These are phyloP conservation scores for Muntiacus muntjak DNA, from an alignment of 2,113 vertebrate genomes.

Conservation along the genomic window DNA sequence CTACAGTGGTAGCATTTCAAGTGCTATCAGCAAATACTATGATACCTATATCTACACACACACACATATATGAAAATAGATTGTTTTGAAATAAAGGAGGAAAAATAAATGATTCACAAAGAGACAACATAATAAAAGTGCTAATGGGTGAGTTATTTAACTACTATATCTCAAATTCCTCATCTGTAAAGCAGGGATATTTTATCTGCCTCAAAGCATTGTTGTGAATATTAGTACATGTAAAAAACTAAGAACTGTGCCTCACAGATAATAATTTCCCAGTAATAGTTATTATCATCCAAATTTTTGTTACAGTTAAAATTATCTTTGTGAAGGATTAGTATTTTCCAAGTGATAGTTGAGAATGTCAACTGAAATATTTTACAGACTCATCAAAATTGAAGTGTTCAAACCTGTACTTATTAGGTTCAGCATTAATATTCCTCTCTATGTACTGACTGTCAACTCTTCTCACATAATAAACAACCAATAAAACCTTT, in stretches of 20 bases:
- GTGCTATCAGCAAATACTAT: background rate
- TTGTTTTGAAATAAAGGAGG: background rate
- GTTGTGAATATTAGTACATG: background rate
- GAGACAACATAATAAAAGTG: background rate
- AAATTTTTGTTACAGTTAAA: background rate
- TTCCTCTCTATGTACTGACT: background rate
- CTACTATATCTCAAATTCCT: background rate
- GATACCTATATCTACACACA: background rate
- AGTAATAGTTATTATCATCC: background rate
- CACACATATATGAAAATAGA: background rate
- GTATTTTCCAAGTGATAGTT: background rate
- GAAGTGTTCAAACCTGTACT: background rate
- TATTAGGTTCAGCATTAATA: background rate
- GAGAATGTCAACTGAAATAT: background rate
- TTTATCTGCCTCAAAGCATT: background rate
- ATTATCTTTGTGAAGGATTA: background rate
- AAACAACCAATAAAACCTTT: background rate
- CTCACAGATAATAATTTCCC: background rate
- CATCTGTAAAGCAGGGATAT: background rate
- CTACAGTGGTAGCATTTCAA: background rate
- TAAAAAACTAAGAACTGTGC: background rate
- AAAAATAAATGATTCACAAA: background rate
- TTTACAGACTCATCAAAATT: background rate
- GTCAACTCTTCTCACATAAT: background rate
- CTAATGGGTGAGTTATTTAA: background rate